Conservation (phyloP, 2,888 invertebrate genomes). For the Drosophila longiperda region DNA sequence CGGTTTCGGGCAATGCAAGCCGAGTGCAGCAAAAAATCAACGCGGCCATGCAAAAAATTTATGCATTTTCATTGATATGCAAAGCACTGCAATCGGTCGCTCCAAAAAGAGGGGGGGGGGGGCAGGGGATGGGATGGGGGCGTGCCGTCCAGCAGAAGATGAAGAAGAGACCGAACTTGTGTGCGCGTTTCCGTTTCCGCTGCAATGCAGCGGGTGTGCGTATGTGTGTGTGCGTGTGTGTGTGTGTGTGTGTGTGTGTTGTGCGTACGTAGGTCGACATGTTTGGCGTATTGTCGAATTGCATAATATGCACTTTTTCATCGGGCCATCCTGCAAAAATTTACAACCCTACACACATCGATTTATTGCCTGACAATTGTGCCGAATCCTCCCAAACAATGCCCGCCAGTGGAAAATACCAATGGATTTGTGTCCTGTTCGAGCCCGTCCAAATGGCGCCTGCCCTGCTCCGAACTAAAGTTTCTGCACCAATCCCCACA, state of each 20-base stretch:
- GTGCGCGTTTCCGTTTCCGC: slow-evolving; percentile 70
- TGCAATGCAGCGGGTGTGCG: slow-evolving; percentile 32
- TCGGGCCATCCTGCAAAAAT: slow-evolving; percentile 77
- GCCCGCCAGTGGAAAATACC: slow-evolving; percentile 52
- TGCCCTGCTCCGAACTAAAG: slow-evolving; percentile 17
- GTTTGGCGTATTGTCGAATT: slow-evolving; percentile 82
- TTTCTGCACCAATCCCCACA: slow-evolving; percentile 1
- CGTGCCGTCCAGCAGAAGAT: slow-evolving; percentile 42
- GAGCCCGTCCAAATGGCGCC: slow-evolving; percentile 58
- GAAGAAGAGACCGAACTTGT: slow-evolving; percentile 70
- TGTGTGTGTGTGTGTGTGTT: slow-evolving; percentile 36
- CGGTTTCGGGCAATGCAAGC: slow-evolving; percentile 56
- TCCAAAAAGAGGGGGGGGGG: not conserved
- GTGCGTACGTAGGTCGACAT: slow-evolving; percentile 70
- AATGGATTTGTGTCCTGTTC: slow-evolving; percentile 71
- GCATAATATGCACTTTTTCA: slow-evolving; percentile 84
- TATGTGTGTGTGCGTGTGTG: slow-evolving; percentile 1
- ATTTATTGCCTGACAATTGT: slow-evolving; percentile 84
- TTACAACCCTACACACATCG: slow-evolving; percentile 84
- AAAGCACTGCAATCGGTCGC: slow-evolving; percentile 70
- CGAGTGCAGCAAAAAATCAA: slow-evolving; percentile 58
- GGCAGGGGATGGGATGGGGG: not conserved
- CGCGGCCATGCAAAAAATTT: slow-evolving; percentile 69
- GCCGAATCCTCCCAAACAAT: slow-evolving; percentile 69
- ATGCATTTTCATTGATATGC: slow-evolving; percentile 83